phyloP scores from a whole-genome alignment of 2,888 invertebrate species.

The Dryomyza anilis region DNA sequence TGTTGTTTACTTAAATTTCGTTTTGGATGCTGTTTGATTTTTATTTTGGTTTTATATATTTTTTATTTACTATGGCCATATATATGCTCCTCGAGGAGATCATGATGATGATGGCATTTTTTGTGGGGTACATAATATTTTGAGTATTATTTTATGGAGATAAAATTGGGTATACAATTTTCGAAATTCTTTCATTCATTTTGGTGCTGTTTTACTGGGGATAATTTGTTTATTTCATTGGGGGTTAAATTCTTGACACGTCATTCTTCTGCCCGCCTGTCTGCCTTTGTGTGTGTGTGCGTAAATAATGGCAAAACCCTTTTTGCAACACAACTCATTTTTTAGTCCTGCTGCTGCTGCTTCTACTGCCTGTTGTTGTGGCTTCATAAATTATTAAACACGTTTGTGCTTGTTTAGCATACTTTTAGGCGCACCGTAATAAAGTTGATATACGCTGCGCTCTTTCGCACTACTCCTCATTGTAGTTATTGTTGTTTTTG shows the following conservation, averaged over 20 bases:
- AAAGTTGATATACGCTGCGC: slow-evolving; percentile 9
- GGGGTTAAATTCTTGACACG: too few species aligned
- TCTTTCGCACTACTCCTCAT: background rate
- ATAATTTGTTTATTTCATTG: too few species aligned
- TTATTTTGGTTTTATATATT: too few species aligned
- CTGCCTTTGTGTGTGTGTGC: background rate
- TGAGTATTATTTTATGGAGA: too few species aligned
- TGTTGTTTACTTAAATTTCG: too few species aligned
- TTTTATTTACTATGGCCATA: too few species aligned
- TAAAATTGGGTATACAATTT: too few species aligned
- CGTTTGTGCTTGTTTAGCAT: slow-evolving; percentile 53
- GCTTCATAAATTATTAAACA: slow-evolving; percentile 55
- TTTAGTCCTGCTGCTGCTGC: background rate
- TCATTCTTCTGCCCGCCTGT: background rate
- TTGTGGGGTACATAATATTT: too few species aligned
- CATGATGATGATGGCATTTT: too few species aligned
- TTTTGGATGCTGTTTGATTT: too few species aligned
- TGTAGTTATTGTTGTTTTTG: slow-evolving; percentile 16
- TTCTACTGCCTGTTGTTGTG: background rate
- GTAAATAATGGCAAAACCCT: background rate
- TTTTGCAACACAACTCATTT: background rate
- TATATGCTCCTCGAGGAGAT: too few species aligned
- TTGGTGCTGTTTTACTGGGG: background rate
- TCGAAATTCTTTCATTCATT: too few species aligned
- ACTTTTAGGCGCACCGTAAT: slow-evolving; percentile 42